phyloP scores from a whole-genome alignment of 2,113 vertebrate genomes.

The Porphyrio hochstetteri region DNA sequence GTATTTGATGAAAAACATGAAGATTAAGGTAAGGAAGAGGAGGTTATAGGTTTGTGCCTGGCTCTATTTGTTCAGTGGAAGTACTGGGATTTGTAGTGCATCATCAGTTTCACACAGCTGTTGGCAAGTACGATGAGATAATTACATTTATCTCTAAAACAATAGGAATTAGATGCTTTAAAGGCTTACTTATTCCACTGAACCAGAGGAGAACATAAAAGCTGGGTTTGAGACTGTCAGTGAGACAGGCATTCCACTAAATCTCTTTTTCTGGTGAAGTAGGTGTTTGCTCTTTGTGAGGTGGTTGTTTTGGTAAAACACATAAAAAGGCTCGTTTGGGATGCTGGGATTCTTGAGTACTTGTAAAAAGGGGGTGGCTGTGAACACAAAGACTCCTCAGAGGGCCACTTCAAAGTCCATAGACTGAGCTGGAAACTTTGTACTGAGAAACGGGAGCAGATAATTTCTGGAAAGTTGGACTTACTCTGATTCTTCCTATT shows the following conservation, averaged over 20 bases:
- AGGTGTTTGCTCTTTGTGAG: background rate
- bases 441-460: background rate
- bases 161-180: background rate
- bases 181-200: background rate
- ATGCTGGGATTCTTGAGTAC: background rate
- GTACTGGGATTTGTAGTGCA: background rate
- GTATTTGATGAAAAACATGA: background rate
- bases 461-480: background rate
- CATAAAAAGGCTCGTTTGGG: background rate
- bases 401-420: background rate
- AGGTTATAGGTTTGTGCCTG: background rate
- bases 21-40: background rate
- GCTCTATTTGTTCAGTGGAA: background rate
- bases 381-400: background rate
- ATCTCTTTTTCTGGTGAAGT: background rate
- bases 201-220: background rate
- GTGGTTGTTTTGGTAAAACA: background rate
- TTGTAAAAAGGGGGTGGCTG: background rate
- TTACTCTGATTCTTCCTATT: background rate
- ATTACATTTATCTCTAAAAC: background rate
- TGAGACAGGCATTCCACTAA: background rate
- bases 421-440: background rate
- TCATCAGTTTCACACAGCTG: background rate
- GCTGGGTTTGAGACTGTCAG: background rate
- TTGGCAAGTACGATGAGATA: background rate